Evolutionary conservation across 2,888 invertebrate species (phyloP), one percentile per base, ranked within the genome.

Genomic region (Iphiclides podalirius): DNA sequence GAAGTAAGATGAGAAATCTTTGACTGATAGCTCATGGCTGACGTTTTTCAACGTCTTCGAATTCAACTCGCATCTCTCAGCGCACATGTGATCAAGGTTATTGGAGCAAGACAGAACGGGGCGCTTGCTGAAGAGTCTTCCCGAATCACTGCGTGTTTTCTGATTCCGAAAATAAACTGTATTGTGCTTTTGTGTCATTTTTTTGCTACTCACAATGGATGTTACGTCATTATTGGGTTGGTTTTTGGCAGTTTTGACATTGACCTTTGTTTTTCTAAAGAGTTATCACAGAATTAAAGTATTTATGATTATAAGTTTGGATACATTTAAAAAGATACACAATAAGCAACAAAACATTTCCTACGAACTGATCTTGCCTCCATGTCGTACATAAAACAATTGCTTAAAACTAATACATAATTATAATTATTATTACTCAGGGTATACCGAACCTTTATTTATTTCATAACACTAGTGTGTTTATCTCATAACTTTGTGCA

Each of bases 31-130:
- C n/a, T 33, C 16, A 7, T 15, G 26, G 3, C 20, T 39, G 23
- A 15, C n/a, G 15, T 20, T 34, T 1, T 17, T 8, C 0, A 11
- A 15, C 12, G 2, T 1, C n/a, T 1, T 17, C 4, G 16, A 12
- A 6, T 7, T 3, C 2, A 11, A 6, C 26, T 65, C 61, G 1
- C 59, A 56, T 47, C 67, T 70, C 40, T 69, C 64, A 1, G 45
- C 44, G 0, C 64, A 58, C 57, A 71, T 58, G 11, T 47, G 57
- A 3, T 59, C 56, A 1, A 56, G 54, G 54, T 72, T 61, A 1
- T 64, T 54, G 4, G 54, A 55, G 50, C 72, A 70, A 16, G 51
- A 50, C 26, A 70, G 35, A 9, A 60, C 53, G 11, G 62, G 55
- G 44, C 55, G 11, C 12, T 40, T 16, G 16, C 35, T 34, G 15